Evolutionary conservation across 1,140 invertebrate genomes (phyloP).

Genomic region (Zaprionus taronus): DNA sequence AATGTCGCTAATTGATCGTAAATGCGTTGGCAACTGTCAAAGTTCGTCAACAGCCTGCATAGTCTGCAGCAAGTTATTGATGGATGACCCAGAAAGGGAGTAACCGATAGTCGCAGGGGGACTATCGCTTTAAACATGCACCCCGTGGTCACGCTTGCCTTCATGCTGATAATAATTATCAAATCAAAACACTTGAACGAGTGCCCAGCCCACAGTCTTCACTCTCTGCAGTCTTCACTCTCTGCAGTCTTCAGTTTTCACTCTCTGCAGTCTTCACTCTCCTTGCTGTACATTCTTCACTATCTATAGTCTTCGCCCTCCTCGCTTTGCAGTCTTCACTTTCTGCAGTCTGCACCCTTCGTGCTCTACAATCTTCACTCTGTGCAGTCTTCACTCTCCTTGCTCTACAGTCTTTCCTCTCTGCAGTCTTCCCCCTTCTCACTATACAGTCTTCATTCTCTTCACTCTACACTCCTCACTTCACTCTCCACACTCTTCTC

Average conservation of each 20-base stretch:
- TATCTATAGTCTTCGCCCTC: no score
- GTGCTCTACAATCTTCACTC: no score
- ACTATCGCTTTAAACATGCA: conserved; percentile 61
- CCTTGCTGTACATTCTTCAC: no score
- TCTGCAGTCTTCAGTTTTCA: background rate
- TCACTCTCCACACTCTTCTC: background rate
- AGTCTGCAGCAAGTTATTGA: conserved; percentile 64
- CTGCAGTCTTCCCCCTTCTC: background rate
- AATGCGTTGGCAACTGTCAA: conserved; percentile 49
- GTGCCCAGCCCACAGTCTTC: conserved; percentile 61
- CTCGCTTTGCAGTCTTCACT: no score
- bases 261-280: background rate
- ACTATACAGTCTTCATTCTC: no score
- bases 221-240: background rate
- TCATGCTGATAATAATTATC: conserved; percentile 84
- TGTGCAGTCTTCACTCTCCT: no score
- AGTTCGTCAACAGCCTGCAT: conserved; percentile 20
- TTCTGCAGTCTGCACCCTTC: background rate
- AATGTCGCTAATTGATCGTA: conserved; percentile 80
- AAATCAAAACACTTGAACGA: conserved; percentile 84
- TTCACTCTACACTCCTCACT: no score
- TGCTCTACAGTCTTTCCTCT: background rate
- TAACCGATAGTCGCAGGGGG: conserved; percentile 2
- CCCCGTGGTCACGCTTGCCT: conserved; percentile 66
- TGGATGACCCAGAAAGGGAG: conserved; percentile 71